Conservation (phyloP, 2,888 invertebrate genomes). For the Erebia ligea region DNA sequence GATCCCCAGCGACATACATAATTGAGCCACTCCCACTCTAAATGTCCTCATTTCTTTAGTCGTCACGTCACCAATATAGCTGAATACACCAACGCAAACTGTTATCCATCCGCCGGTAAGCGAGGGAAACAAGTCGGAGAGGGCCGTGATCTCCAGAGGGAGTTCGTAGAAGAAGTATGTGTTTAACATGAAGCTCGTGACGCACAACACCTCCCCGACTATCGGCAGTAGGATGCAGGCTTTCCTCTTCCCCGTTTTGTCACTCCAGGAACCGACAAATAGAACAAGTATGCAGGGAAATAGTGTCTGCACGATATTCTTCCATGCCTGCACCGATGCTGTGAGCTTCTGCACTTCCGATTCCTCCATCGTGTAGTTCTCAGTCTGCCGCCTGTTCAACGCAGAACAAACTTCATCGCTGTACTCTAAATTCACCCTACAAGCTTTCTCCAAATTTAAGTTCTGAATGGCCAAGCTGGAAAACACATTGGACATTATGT, state of each 20-base stretch:
- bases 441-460: constrained; percentile 92
- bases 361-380: constrained; percentile 86
- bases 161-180: constrained; percentile 84
- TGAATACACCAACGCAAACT: constrained; percentile 84
- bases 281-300: constrained; percentile 82
- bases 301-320: constrained; percentile 81
- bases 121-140: constrained; percentile 82
- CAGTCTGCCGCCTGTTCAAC: constrained; percentile 87
- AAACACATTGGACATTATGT: constrained; percentile 86
- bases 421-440: constrained; percentile 90
- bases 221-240: constrained; percentile 84
- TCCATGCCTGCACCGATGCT: constrained; percentile 82
- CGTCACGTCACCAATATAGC: constrained; percentile 85
- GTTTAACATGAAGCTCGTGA: constrained; percentile 79
- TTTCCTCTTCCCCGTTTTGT: constrained; percentile 82
- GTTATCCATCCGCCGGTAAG: constrained; percentile 84
- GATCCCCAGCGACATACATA: constrained; percentile 84
- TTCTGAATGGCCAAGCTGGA: constrained; percentile 92
- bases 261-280: constrained; percentile 86
- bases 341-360: constrained; percentile 85
- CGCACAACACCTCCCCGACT: constrained; percentile 79
- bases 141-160: constrained; percentile 81
- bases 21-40: constrained; percentile 85
- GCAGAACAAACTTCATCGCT: constrained; percentile 89
- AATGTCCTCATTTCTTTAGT: constrained; percentile 84